Base-by-base conservation (phyloP, 2,888 invertebrate species). In the Drosophila putrida region DNA sequence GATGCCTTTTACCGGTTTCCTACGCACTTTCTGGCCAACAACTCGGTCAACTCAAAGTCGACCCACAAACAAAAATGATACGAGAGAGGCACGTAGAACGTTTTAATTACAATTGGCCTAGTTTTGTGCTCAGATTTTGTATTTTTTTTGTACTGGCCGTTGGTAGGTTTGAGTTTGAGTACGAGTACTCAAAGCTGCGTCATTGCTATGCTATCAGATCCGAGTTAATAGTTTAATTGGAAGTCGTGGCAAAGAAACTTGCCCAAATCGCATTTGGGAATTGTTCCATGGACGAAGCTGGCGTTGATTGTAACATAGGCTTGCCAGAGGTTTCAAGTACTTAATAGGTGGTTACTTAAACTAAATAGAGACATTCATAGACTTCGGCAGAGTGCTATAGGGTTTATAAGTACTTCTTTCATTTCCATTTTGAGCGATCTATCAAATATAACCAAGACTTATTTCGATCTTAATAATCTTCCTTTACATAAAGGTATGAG, bases 81-180 rank as follows among this genome's bases (percentile, higher is more conserved):
- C 53, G 59, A 74, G 58, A 53, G 73, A 33, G 66, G 80, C 90
- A 88, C 88, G 90, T 90, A 90, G 75, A 77, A 75, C 78, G 79
- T 76, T 90, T 90, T 90, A 90, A 90, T 90, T 90, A 80, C 84
- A 82, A 86, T 86, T 90, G 90, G 80, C 90, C 90, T 75, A 89
- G 83, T 83, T 90, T 75, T 59, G 36, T 13, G 13, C 64, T 35
- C 28, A 68, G 71, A 68, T 76, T 72, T 62, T 58, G 61, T 60
- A 54, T 57, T 44, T 43, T 39, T 15, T 6, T 36, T 38, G 10
- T 20, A 11, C 6, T 20, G 41, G n/a, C n/a, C 20, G 31, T 6
- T 43, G 31, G 13, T 35, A 44, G 41, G 13, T 57, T 15, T 8
- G 8, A 53, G 15, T 39, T 58, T 58, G 57, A 44, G 39, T 55